phyloP scores from a whole-genome alignment of 2,797 vertebrate genomes.

The Picus viridis region DNA sequence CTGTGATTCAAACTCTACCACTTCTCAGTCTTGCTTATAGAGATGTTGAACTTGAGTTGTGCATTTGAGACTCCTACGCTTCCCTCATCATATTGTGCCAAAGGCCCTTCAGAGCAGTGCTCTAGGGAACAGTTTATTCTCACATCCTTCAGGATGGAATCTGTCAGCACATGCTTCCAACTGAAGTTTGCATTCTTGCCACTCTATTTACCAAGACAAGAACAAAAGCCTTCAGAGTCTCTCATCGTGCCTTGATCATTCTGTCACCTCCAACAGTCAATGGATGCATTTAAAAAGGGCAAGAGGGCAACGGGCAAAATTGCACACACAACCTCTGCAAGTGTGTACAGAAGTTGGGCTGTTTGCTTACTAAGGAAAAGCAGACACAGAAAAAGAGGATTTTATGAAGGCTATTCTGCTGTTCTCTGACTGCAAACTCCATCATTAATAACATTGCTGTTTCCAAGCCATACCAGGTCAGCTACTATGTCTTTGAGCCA shows the following conservation, averaged over 20 bases:
- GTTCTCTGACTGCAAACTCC: not conserved
- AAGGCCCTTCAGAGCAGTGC: not conserved
- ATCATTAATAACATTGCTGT: not conserved
- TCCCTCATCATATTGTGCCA: not conserved
- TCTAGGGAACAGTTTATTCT: not conserved
- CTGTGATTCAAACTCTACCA: not conserved
- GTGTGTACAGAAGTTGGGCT: not conserved
- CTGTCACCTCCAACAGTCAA: not conserved
- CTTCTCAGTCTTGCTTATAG: not conserved
- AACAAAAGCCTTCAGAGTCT: not conserved
- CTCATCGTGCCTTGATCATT: not conserved
- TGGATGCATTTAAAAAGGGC: not conserved
- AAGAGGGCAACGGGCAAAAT: not conserved
- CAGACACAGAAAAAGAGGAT: not conserved
- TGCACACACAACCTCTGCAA: not conserved
- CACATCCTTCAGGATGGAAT: not conserved
- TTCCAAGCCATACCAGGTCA: not conserved
- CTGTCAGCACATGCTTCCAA: conserved; percentile 3
- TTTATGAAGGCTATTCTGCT: not conserved
- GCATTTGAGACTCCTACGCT: not conserved
- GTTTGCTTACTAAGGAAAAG: not conserved
- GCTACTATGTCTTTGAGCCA: not conserved
- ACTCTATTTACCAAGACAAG: not conserved
- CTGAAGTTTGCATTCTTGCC: not conserved
- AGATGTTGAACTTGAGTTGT: not conserved